Evolutionary conservation across 2,113 vertebrate species (phyloP), one percentile per base, ranked within the genome.

Genomic region (Pica pica): DNA sequence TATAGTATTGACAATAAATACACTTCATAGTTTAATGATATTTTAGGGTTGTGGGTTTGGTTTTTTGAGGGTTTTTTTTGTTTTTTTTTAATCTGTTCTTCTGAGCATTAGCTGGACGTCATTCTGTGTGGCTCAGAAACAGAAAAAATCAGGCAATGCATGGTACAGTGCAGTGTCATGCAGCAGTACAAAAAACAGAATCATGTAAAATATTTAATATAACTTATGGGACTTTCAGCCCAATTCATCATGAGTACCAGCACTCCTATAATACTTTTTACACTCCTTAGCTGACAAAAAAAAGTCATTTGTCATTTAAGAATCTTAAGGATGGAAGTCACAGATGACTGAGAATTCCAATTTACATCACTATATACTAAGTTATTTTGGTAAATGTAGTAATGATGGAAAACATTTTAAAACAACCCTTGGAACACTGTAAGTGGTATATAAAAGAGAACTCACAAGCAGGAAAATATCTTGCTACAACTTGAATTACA

Each of bases 41-140:
- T 26, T 65, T 79, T n/a, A 39, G 4, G 44, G 4, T 50, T 22
- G 2, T 17, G 2, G 8, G 0, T 19, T 31, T 11, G 1, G 8
- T 49, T 30, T 27, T 8, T 35, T 7, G 6, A 4, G 5, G 39
- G 5, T 41, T 41, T 27, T 10, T 49, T n/a, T 7, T 16, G 9
- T 53, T 22, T 31, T 26, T 22, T 30, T 30, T 8, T 35, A 41
- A 4, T 23, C 9, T 50, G 28, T 75, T 23, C 3, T 3, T 0
- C 13, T 55, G 16, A 79, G 5, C 6, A 31, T 39, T n/a, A 39
- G 3, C 7, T 42, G 8, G 8, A n/a, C 16, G 73, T 73, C 19
- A 53, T 86, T 79, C 11, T 69, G 9, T 68, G 42, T 70, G 4
- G 8, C 5, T 60, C 28, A 80, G 41, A 74, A 83, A 64, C 2